These are phyloP conservation scores for Benthochromis sp. DNA, from an alignment of 2,113 vertebrate genomes.

Conservation along the genomic window DNA sequence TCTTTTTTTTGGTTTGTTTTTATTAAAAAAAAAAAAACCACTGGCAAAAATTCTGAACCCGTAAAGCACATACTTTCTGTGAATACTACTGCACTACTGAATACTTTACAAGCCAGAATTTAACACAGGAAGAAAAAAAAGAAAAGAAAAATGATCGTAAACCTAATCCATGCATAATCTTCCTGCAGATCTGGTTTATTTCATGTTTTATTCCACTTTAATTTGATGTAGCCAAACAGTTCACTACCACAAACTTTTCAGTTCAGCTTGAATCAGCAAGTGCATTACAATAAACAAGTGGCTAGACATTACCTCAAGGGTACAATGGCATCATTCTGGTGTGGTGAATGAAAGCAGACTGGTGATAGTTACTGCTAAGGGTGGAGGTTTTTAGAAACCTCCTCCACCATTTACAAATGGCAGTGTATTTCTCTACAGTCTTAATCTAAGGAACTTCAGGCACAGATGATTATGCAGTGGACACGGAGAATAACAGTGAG, in stretches of 20 bases:
- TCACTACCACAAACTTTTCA: not conserved
- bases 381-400: not conserved
- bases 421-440: not conserved
- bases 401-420: not conserved
- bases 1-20: not conserved
- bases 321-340: not conserved
- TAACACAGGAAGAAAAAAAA: not conserved
- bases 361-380: not conserved
- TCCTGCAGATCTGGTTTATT: not conserved
- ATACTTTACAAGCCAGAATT: not conserved
- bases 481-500: not conserved
- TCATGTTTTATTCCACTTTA: not conserved
- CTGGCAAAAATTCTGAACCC: not conserved
- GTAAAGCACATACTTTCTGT: not conserved
- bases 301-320: slow-evolving; percentile 7
- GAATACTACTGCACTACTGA: not conserved
- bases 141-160: not conserved
- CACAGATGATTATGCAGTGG: not conserved
- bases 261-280: not conserved
- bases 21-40: not conserved
- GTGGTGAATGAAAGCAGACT: not conserved
- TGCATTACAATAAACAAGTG: slow-evolving; percentile 2
- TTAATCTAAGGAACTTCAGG: not conserved
- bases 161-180: not conserved
- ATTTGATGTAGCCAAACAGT: not conserved